Base-by-base conservation (phyloP, 2,797 vertebrate genomes). In the Knipowitschia caucasica region DNA sequence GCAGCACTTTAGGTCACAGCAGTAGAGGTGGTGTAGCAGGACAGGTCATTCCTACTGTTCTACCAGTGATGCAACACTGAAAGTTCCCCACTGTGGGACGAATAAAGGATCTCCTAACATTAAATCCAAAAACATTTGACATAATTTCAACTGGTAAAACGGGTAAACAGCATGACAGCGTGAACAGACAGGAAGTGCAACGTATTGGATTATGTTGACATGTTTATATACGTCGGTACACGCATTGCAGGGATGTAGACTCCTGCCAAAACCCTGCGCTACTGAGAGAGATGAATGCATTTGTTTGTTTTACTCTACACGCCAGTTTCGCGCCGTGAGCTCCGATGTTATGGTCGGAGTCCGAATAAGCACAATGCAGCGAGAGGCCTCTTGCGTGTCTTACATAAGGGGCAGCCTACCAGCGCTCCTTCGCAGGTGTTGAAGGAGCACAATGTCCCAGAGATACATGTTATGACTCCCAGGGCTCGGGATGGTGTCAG, bases 381-480 rank as follows among this genome's bases (percentile, higher is more conserved):
- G 62, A 20, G 39, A 53, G 77, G 63, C 55, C 57, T 2, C 21
- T 8, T 1, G 2, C 1, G 17, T 0, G 8, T 30, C 36, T 78
- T 75, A 75, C 64, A 44, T 64, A 74, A 76, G 20, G 40, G 30
- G 4, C 47, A 50, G 50, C 57, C 44, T 27, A 55, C 4, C n/a
- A 46, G 7, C 34, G 35, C 59, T 49, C 64, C 53, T 56, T 34
- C 50, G 61, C 73, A 78, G 78, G 67, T 64, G 73, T 71, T 21
- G 47, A 26, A 51, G 40, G 33, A 55, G 64, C 53, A 59, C 61
- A 54, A 68, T 33, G 61, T 61, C 56, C 60, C 62, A 30, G 47
- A 53, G 4, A 15, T 5, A 50, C 59, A 34, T 10, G 31, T 43
- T 39, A 7, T 47, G 31, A 24, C 4, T 61, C 14, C 42, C 31